Evolutionary conservation across 2,888 invertebrate genomes (phyloP).

Genomic region (Lissocephala sabroskyi): DNA sequence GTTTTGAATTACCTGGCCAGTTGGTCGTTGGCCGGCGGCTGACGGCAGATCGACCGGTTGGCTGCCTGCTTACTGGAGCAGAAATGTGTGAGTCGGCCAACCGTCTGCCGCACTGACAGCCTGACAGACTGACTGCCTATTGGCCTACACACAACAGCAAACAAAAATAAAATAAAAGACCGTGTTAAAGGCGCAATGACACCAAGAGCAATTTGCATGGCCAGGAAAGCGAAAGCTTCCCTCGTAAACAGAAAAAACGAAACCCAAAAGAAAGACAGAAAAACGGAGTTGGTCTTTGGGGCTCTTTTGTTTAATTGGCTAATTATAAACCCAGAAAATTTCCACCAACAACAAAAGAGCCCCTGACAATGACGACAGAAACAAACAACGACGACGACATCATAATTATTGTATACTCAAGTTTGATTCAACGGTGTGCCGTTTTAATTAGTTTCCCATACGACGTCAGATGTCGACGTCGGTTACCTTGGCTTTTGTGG

Average conservation of each 20-base stretch:
- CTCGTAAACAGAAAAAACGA: too few species aligned
- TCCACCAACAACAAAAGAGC: neutral
- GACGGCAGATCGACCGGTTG: neutral
- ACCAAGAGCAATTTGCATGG: conserved; percentile 25
- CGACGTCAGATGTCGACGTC: too few species aligned
- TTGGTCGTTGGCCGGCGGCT: too few species aligned
- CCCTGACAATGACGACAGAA: too few species aligned
- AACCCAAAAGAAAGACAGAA: too few species aligned
- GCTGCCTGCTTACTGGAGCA: conserved; percentile 37
- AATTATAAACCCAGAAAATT: conserved; percentile 21
- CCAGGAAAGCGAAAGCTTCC: neutral
- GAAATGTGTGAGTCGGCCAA: conserved; percentile 25
- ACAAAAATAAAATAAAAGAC: conserved; percentile 7
- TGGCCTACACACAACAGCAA: neutral
- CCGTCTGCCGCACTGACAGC: conserved; percentile 5
- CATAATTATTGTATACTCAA: conserved; percentile 31
- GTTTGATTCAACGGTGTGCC: conserved; percentile 24
- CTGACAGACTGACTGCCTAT: conserved; percentile 6
- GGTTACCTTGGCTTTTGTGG: too few species aligned
- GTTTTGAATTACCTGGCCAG: conserved; percentile 24
- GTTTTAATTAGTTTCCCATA: conserved; percentile 29
- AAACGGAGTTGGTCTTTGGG: too few species aligned
- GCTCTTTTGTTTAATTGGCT: conserved; percentile 31
- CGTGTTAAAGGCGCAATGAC: conserved; percentile 27
- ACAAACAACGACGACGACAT: conserved; percentile 7